Percentiles rank a stretch among this genome's conserved stretches.
These are phyloP conservation scores for Diplodus puntazzo DNA, from an alignment of 2,797 vertebrate species.

Conservation along the genomic window DNA sequence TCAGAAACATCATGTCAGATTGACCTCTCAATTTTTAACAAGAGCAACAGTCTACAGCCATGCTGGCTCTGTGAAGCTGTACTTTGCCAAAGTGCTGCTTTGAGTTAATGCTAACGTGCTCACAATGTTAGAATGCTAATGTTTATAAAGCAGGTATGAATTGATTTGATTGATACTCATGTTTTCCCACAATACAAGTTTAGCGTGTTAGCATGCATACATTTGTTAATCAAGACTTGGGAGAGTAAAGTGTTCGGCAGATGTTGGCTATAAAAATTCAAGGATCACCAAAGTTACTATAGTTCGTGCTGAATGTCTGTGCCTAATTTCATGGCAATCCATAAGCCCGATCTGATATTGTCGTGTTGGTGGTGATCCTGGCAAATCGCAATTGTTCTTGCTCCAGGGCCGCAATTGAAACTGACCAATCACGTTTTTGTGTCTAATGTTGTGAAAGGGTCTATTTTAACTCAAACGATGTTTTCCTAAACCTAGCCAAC, in stretches of 20 bases:
- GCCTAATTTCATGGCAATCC: background rate
- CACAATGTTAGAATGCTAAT: background rate
- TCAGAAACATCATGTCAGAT: slow-evolving; percentile 20
- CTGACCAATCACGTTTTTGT: too few relatives aligned
- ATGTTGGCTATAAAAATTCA: background rate
- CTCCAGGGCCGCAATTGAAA: too few relatives aligned
- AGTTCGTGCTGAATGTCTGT: background rate
- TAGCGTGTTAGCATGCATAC: background rate
- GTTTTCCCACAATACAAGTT: too few relatives aligned
- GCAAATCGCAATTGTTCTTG: too few relatives aligned
- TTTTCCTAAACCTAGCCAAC: too few relatives aligned
- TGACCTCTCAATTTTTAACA: slow-evolving; percentile 6
- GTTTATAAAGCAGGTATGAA: background rate
- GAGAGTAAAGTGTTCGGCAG: background rate
- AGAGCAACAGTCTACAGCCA: background rate
- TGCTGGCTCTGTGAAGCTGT: background rate
- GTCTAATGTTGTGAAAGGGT: too few relatives aligned
- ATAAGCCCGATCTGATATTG: too few relatives aligned
- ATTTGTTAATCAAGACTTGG: too few relatives aligned
- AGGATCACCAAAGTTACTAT: background rate
- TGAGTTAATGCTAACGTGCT: background rate
- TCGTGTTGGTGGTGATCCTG: too few relatives aligned
- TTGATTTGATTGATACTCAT: background rate
- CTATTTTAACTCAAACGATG: too few relatives aligned
- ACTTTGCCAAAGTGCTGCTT: background rate